Conservation (phyloP, 2,888 invertebrate species). For the Pogonocherus hispidulus region DNA sequence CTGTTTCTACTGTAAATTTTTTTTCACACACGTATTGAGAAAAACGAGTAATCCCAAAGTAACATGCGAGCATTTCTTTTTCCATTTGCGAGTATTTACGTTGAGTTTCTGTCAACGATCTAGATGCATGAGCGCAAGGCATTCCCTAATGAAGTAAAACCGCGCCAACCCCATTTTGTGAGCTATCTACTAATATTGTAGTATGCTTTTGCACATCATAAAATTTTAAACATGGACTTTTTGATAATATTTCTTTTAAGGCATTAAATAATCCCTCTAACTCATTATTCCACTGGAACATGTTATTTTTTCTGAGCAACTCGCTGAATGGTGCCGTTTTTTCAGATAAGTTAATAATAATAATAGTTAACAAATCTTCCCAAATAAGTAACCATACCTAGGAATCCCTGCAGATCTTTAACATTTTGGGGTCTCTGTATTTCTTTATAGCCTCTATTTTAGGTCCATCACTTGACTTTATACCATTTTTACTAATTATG, state of each 20-base stretch:
- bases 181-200: constrained; percentile 57
- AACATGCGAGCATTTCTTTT: constrained; percentile 62
- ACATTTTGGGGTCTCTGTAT: constrained; percentile 30
- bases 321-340: constrained; percentile 47
- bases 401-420: constrained; percentile 36
- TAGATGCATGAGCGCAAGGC: constrained; percentile 59
- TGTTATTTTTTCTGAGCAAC: constrained; percentile 46
- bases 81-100: constrained; percentile 61
- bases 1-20: constrained; percentile 46
- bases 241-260: constrained; percentile 54
- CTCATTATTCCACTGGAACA: constrained; percentile 47
- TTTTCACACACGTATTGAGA: background rate
- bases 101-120: constrained; percentile 56
- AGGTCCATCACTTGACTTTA: background rate
- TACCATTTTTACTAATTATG: background rate
- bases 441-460: constrained; percentile 35
- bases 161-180: constrained; percentile 58
- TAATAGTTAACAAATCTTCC: constrained; percentile 36
- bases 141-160: constrained; percentile 55
- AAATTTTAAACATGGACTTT: constrained; percentile 55
- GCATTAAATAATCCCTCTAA: constrained; percentile 53
- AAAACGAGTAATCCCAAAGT: constrained; percentile 42
- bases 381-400: constrained; percentile 40
- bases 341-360: constrained; percentile 49
- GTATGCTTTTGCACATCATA: constrained; percentile 52